Conservation (phyloP, 2,888 invertebrate genomes). For the Drosophila nr. perissopoda region DNA sequence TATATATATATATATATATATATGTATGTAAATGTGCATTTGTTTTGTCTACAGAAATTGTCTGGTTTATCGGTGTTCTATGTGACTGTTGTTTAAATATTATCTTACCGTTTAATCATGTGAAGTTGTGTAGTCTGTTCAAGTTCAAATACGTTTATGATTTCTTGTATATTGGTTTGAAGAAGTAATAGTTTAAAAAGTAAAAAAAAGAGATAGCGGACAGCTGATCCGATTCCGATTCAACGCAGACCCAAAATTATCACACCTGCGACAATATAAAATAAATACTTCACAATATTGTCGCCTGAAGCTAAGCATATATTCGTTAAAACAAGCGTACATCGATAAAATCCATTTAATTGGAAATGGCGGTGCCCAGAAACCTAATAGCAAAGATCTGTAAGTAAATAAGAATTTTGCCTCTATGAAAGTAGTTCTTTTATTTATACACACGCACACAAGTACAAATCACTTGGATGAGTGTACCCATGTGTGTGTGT, state of each 20-base stretch:
- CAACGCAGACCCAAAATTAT: slow-evolving; percentile 37
- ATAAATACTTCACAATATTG: slow-evolving; percentile 50
- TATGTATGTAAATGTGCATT: slow-evolving; percentile 57
- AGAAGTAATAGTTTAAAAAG: slow-evolving; percentile 9
- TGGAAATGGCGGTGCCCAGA: slow-evolving; percentile 84
- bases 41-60: slow-evolving; percentile 64
- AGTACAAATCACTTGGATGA: not conserved
- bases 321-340: slow-evolving; percentile 16
- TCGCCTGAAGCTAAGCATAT: slow-evolving; percentile 2
- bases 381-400: slow-evolving; percentile 85
- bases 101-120: slow-evolving; percentile 35
- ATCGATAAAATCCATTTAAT: slow-evolving; percentile 72
- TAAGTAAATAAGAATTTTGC: slow-evolving; percentile 76
- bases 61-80: slow-evolving; percentile 39
- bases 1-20: slow-evolving; percentile 19
- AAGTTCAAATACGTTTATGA: slow-evolving; percentile 24
- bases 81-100: slow-evolving; percentile 29
- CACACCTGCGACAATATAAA: slow-evolving; percentile 71
- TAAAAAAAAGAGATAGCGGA: slow-evolving; percentile 44
- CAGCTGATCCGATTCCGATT: slow-evolving; percentile 48
- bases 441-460: slow-evolving; percentile 24
- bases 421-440: slow-evolving; percentile 35
- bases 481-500: slow-evolving; percentile 1
- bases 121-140: slow-evolving; percentile 32
- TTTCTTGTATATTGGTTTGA: slow-evolving; percentile 29